Evolutionary conservation across 2,888 invertebrate genomes (phyloP).

Genomic region (Pristionchus mayeri): DNA sequence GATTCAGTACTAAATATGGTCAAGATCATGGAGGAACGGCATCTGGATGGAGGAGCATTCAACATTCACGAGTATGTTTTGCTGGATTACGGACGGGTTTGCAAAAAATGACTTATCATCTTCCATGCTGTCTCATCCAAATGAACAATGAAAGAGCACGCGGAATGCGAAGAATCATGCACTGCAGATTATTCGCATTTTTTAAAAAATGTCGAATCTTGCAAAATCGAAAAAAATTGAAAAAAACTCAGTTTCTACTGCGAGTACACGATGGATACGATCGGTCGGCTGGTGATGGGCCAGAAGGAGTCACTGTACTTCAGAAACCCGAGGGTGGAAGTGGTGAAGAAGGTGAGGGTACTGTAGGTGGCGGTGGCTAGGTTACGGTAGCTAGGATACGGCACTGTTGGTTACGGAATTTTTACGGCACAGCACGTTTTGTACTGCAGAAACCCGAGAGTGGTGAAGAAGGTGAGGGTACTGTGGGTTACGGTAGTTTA

Average conservation of each 20-base stretch:
- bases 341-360: neutral
- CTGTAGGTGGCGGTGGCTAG: too few species aligned
- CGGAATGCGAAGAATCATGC: too few species aligned
- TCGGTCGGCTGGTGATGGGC: constrained; percentile 27
- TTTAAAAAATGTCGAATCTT: too few species aligned
- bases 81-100: neutral
- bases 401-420: too few species aligned
- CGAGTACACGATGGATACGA: constrained; percentile 49
- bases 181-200: neutral
- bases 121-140: too few species aligned
- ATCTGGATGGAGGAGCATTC: neutral
- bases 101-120: too few species aligned
- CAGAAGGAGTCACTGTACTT: constrained; percentile 43
- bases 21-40: constrained; percentile 29
- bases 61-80: constrained; percentile 28
- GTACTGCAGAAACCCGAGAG: neutral
- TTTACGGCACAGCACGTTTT: neutral
- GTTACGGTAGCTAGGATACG: too few species aligned
- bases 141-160: neutral
- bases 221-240: neutral
- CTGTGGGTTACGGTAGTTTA: too few species aligned
- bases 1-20: constrained; percentile 22
- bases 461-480: too few species aligned
- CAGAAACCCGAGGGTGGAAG: neutral
- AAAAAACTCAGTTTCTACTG: constrained; percentile 39